Evolutionary conservation across 2,797 vertebrate genomes (phyloP).

Genomic region (Carduelis carduelis): DNA sequence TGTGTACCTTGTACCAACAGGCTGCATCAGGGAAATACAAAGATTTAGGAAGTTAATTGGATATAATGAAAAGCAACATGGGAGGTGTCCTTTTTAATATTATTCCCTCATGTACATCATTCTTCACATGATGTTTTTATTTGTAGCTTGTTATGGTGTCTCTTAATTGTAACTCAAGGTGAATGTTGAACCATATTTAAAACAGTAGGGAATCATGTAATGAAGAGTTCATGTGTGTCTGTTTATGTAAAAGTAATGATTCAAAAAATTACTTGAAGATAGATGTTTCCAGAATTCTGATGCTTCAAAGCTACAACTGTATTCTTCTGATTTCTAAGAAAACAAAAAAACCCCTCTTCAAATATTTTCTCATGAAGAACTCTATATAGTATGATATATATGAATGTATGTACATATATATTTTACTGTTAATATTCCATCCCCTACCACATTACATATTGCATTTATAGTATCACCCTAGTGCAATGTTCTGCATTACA

Average conservation of each 20-base stretch:
- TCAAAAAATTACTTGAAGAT: not conserved
- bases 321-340: not conserved
- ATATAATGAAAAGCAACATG: not conserved
- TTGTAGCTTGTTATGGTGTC: not conserved
- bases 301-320: not conserved
- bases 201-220: not conserved
- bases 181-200: not conserved
- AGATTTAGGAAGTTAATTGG: not conserved
- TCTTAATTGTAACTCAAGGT: not conserved
- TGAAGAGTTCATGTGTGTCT: not conserved
- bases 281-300: not conserved
- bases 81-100: not conserved
- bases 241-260: not conserved
- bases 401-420: not conserved
- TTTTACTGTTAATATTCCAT: not conserved
- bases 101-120: not conserved
- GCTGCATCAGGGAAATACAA: not conserved
- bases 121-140: not conserved
- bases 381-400: not conserved
- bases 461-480: not conserved
- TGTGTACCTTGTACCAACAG: not conserved
- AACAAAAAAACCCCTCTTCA: rapidly evolving
- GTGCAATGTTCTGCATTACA: not conserved
- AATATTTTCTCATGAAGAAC: not conserved
- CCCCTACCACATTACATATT: not conserved